Percentiles rank a stretch among this genome's conserved stretches.
These are phyloP conservation scores for Scaptomyza parva DNA, from an alignment of 2,888 invertebrate species.

Conservation along the genomic window DNA sequence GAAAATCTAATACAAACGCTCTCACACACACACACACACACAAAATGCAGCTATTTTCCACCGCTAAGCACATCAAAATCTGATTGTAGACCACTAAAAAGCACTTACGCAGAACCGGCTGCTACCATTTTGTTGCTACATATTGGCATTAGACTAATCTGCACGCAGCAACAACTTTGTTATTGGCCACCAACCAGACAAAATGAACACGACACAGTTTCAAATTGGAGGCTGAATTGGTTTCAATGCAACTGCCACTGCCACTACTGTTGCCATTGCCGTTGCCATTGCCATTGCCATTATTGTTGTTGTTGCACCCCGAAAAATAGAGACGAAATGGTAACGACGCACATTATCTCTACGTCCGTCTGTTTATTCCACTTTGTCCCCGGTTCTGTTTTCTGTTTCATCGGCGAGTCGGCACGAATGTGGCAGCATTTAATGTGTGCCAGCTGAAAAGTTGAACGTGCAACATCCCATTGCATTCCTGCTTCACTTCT, in stretches of 20 bases:
- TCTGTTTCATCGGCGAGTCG: background rate
- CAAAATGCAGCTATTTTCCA: conserved; percentile 47
- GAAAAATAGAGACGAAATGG: conserved; percentile 50
- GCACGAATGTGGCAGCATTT: conserved; percentile 36
- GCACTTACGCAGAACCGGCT: conserved; percentile 47
- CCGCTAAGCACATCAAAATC: conserved; percentile 58
- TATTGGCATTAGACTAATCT: conserved; percentile 75
- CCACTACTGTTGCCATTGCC: too few relatives aligned
- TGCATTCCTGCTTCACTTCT: conserved; percentile 35
- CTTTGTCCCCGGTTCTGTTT: background rate
- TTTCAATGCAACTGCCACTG: conserved; percentile 13
- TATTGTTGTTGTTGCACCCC: conserved; percentile 26
- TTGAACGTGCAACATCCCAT: conserved; percentile 50
- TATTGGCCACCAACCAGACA: conserved; percentile 55
- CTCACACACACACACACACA: background rate
- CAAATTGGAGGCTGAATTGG: conserved; percentile 21
- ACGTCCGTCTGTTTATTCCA: background rate
- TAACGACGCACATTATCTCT: conserved; percentile 67
- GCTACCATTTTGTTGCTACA: conserved; percentile 49
- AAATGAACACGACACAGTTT: conserved; percentile 23
- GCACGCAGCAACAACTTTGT: conserved; percentile 62
- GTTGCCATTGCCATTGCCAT: too few relatives aligned
- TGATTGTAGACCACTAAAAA: conserved; percentile 60
- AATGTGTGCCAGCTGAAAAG: conserved; percentile 54
- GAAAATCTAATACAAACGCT: conserved; percentile 10